Conservation (phyloP, 2,797 vertebrate genomes). For the Eospalax fontanierii region DNA sequence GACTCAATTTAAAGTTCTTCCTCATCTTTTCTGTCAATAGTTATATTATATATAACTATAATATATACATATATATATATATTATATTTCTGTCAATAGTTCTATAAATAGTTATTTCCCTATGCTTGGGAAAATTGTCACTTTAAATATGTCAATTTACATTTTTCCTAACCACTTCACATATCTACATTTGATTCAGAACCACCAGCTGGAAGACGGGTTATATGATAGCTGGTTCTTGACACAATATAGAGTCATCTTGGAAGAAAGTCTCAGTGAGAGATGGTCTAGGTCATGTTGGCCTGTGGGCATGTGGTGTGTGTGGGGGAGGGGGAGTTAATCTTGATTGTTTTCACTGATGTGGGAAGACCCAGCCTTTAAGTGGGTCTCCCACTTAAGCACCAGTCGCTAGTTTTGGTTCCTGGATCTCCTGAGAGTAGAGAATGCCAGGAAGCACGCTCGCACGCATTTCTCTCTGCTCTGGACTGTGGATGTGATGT, state of each 20-base stretch:
- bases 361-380: neutral
- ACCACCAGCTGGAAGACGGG: neutral
- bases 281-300: neutral
- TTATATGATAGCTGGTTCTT: neutral
- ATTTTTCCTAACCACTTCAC: slow-evolving; percentile 35
- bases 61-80: too few species aligned
- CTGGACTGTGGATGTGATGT: neutral
- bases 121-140: neutral
- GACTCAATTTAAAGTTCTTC: slow-evolving; percentile 30
- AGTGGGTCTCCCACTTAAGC: neutral
- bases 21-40: slow-evolving; percentile 47
- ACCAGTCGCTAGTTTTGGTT: neutral
- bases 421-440: neutral
- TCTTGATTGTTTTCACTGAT: neutral
- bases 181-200: neutral
- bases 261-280: neutral
- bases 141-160: slow-evolving; percentile 50
- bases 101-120: neutral
- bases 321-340: too few species aligned
- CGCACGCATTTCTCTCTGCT: too few species aligned
- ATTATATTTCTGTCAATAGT: too few species aligned
- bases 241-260: neutral
- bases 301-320: neutral
- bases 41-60: too few species aligned
- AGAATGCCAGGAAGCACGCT: too few species aligned